Conservation (phyloP, 1,140 invertebrate genomes). For the Philotrypesis tridentata region DNA sequence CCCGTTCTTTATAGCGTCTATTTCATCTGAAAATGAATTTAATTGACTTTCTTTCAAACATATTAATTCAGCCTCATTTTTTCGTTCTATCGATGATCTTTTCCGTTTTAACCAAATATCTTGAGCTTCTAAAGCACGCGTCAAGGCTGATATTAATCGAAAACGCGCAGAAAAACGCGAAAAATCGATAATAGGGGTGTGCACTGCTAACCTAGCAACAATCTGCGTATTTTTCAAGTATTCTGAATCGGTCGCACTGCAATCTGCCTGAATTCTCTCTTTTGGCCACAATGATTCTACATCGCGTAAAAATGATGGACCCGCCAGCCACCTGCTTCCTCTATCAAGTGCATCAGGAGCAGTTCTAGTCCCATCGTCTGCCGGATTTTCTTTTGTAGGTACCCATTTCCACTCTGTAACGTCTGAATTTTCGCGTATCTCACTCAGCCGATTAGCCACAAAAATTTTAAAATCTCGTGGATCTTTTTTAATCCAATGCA, state of each 20-base stretch:
- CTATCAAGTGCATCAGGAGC: neutral
- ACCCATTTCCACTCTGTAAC: too few relatives aligned
- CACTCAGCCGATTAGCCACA: too few relatives aligned
- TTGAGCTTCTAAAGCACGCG: neutral
- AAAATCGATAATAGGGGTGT: neutral
- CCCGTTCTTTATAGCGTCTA: neutral
- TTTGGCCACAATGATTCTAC: neutral
- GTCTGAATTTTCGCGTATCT: too few relatives aligned
- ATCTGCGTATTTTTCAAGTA: too few relatives aligned
- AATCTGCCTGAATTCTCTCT: neutral
- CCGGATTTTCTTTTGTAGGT: constrained; percentile 4
- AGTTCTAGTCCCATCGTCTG: neutral
- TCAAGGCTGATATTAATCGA: neutral
- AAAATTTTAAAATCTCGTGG: too few relatives aligned
- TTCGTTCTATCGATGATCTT: neutral
- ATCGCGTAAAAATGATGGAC: neutral
- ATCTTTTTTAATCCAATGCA: too few relatives aligned
- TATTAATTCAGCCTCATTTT: neutral
- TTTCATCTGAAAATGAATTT: neutral
- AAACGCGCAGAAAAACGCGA: too few relatives aligned
- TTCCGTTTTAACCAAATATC: neutral
- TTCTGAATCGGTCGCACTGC: neutral
- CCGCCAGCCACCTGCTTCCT: neutral
- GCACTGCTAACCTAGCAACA: too few relatives aligned
- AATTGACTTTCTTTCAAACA: neutral